Evolutionary conservation across 2,888 invertebrate species (phyloP), one percentile per base, ranked within the genome.

Genomic region (Hirtodrosophila duncani): DNA sequence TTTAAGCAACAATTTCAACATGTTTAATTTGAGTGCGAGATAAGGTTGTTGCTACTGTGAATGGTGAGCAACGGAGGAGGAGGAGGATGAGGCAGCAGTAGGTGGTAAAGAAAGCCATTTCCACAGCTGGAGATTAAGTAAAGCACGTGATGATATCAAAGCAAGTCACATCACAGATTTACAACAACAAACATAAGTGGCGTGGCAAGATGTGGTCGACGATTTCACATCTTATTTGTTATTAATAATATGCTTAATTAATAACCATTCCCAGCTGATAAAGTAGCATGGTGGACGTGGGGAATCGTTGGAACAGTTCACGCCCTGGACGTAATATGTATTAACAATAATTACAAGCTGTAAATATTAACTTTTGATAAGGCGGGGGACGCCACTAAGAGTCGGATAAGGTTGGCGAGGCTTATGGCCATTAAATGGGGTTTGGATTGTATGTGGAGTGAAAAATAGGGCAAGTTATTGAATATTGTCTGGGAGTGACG

Each of bases 351-450:
- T 63, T 64, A 64, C 24, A 27, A 42, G 45, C 55, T 64, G 61
- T 48, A 57, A 64, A 64, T 61, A 64, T 61, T 27, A 55, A 49
- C 59, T 53, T 20, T 45, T 46, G 64, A 64, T 64, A 64, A 56
- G 52, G 7, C n/a, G 9, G n/a, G 6, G n/a, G 6, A 24, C 26
- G 4, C 4, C 10, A 21, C 13, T 21, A 43, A 36, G 11, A 13
- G 7, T 20, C 7, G 6, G n/a, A 29, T 27, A 31, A 48, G 33
- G 39, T 38, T 59, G 24, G 10, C 34, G 23, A 38, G 3, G 33
- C 24, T 39, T 37, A 52, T 17, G 38, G 31, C 6, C 42, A 39
- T 27, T 14, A 38, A 20, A n/a, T 36, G 43, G 34, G 33, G 27
- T 41, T 50, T 23, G 13, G 29, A 14, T 16, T 31, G 7, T 18